Conservation (phyloP, 2,888 invertebrate species). For the Ommatoiulus sabulosus region DNA sequence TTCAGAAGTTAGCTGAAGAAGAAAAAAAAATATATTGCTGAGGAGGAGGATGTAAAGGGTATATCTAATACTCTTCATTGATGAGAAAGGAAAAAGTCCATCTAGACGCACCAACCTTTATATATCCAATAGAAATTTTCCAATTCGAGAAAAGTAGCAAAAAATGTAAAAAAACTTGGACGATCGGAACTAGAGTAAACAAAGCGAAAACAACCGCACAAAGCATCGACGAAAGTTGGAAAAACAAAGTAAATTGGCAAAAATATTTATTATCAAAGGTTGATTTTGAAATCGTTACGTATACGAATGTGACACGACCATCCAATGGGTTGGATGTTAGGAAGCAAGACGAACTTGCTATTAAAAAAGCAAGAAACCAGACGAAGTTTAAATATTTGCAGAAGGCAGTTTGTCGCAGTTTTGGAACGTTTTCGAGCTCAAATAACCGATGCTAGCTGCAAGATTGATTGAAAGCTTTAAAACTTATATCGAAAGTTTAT, state of each 20-base stretch:
- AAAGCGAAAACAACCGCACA: background rate
- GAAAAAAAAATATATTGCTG: constrained; percentile 8
- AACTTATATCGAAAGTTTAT: too few relatives aligned
- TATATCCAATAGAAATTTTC: constrained; percentile 27
- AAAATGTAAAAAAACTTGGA: background rate
- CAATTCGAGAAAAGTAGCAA: constrained; percentile 15
- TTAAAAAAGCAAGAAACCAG: background rate
- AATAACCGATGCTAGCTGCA: too few relatives aligned
- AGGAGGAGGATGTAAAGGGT: constrained; percentile 9
- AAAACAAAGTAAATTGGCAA: constrained; percentile 18
- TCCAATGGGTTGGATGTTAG: background rate
- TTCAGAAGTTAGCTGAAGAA: background rate
- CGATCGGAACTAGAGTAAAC: constrained; percentile 12
- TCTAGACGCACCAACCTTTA: constrained; percentile 10
- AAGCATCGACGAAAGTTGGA: background rate
- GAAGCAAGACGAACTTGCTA: background rate
- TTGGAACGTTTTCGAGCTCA: background rate
- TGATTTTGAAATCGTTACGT: constrained; percentile 20
- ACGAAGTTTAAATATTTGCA: background rate
- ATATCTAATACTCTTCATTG: constrained; percentile 22
- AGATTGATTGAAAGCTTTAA: too few relatives aligned
- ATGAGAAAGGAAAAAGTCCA: constrained; percentile 12
- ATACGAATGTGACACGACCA: background rate
- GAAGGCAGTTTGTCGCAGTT: background rate
- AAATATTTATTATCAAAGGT: constrained; percentile 4